A percentile compares a stretch with the other conserved stretches of the same genome.
phyloP scores from a whole-genome alignment of 2,113 vertebrate genomes.

The Leptobrachium ailaonicum region DNA sequence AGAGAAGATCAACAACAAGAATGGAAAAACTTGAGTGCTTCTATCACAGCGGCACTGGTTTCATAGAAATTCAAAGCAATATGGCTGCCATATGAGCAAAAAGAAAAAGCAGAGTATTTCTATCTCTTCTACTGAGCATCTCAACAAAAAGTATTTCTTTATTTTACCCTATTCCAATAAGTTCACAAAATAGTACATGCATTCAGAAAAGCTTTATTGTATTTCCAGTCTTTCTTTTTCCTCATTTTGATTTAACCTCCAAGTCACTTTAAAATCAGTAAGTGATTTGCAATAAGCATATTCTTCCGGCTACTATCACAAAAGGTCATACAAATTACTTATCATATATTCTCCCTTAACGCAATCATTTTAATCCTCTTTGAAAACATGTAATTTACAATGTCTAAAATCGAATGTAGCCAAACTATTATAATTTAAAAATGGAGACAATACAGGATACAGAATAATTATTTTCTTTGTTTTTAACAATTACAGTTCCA shows the following conservation, averaged over 20 bases:
- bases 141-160: not conserved
- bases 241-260: conserved; percentile 4
- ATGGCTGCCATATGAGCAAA: too few species aligned
- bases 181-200: not conserved
- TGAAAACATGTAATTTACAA: not conserved
- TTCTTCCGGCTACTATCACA: conserved; percentile 12
- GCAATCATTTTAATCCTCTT: conserved; percentile 10
- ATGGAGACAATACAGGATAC: not conserved
- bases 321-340: conserved; percentile 10
- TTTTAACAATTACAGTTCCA: too few species aligned
- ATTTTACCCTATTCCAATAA: not conserved
- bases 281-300: conserved; percentile 5
- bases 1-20: too few species aligned
- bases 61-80: too few species aligned
- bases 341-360: not conserved
- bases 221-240: not conserved
- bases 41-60: too few species aligned
- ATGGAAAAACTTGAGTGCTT: too few species aligned
- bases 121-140: too few species aligned
- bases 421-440: not conserved
- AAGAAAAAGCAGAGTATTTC: too few species aligned
- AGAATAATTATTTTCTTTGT: too few species aligned
- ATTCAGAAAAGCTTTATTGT: not conserved
- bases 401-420: not conserved
- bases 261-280: conserved; percentile 8